Base-by-base conservation (phyloP, 2,797 vertebrate species). In the Artibeus jamaicensis region DNA sequence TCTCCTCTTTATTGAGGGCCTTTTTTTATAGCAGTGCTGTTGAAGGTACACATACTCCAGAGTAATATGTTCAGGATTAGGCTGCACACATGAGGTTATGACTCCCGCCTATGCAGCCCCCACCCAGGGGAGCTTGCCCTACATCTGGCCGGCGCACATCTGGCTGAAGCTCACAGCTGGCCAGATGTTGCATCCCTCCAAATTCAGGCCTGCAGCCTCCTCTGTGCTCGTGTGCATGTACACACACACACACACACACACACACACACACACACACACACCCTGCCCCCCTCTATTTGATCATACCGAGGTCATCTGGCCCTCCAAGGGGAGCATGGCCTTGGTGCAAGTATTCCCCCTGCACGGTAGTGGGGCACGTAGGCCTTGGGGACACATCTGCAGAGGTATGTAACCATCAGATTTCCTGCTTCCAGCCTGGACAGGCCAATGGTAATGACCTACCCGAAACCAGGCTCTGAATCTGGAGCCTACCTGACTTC, bases 41-140 rank as follows among this genome's bases (percentile, higher is more conserved):
- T 87, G 96, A 95, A 71, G 91, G 86, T 6, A 34, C 82, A 81
- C 65, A 73, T 97, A 46, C 97, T 96, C 95, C 86, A 93, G 93
- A 93, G 92, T 55, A 85, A 48, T n/a, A 93, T 96, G 78, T 96
- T 97, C 62, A 93, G 81, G 96, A 96, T 97, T 93, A 96, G 32
- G 73, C 62, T 7, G 70, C 59, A 95, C 50, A 96, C 7, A 48
- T 79, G 74, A 74, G 24, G 91, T 98, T 96, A 86, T 53, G 65
- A 90, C 48, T 93, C 97, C 88, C 91, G 82, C 46, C 93, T 74
- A 96, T 86, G 67, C 50, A 95, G 57, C 34, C 26, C 71, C 91
- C 76, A 65, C 96, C 90, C 87, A 81, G 91, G 96, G 95, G 97
- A 97, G 89, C 95, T 89, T 97, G 95, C 97, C 97, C 96, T 93